Conservation (phyloP, 2,797 vertebrate genomes). For the Urosaurus nigricauda region DNA sequence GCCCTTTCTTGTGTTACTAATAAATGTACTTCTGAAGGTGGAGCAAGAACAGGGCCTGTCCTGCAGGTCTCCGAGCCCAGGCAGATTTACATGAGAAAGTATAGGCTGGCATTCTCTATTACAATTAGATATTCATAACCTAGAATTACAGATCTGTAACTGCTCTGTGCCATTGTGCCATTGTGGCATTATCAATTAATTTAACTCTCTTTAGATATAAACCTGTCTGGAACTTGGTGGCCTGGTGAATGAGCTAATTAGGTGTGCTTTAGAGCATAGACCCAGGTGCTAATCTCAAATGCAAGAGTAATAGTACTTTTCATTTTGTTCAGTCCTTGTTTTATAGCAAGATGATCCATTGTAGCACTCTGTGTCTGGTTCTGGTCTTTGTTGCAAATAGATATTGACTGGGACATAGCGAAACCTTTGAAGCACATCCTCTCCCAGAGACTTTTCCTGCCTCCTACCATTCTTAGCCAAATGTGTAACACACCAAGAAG, state of each 20-base stretch:
- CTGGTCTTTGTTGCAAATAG: conserved; percentile 25
- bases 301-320: not conserved
- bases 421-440: conserved; percentile 35
- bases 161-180: too few relatives aligned
- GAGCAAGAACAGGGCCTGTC: too few relatives aligned
- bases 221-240: not conserved
- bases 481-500: conserved; percentile 12
- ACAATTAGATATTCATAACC: too few relatives aligned
- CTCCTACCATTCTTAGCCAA: conserved; percentile 26
- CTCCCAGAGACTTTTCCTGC: conserved; percentile 47
- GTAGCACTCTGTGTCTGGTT: not conserved
- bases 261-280: not conserved
- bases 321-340: conserved; percentile 30
- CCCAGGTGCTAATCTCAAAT: not conserved
- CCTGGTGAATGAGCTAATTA: not conserved
- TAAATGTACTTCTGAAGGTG: too few relatives aligned
- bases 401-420: conserved; percentile 2
- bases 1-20: too few relatives aligned
- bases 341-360: not conserved
- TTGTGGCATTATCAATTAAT: not conserved
- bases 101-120: too few relatives aligned
- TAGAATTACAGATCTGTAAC: too few relatives aligned
- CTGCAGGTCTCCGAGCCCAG: too few relatives aligned
- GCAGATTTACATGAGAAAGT: too few relatives aligned
- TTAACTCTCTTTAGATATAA: not conserved